Conservation (phyloP, 2,888 invertebrate genomes). For the Therioaphis trifolii region DNA sequence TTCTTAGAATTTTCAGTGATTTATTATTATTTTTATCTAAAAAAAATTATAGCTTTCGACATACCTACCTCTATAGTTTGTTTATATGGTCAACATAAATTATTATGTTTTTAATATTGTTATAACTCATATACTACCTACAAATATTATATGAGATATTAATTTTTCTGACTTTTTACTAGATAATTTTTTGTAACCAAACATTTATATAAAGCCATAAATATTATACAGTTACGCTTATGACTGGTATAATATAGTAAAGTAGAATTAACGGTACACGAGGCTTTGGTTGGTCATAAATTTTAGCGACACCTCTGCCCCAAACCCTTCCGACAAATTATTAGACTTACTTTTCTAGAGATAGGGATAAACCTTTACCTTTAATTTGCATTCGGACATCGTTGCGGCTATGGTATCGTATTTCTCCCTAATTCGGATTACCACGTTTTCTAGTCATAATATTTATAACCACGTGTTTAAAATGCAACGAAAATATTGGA, state of each 20-base stretch:
- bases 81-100: too few relatives aligned
- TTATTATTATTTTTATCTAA: too few relatives aligned
- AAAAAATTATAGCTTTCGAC: too few relatives aligned
- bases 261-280: conserved; percentile 59
- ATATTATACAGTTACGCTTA: conserved; percentile 48
- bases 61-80: too few relatives aligned
- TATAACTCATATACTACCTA: too few relatives aligned
- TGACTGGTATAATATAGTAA: conserved; percentile 53
- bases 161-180: conserved; percentile 30
- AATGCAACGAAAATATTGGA: conserved; percentile 44
- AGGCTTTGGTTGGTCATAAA: conserved; percentile 54
- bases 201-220: conserved; percentile 35
- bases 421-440: conserved; percentile 59
- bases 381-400: conserved; percentile 61
- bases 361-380: conserved; percentile 61
- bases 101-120: too few relatives aligned
- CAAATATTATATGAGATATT: too few relatives aligned
- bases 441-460: conserved; percentile 49
- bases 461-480: conserved; percentile 42
- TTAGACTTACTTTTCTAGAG: conserved; percentile 61
- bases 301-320: conserved; percentile 60
- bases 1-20: too few relatives aligned
- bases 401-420: conserved; percentile 34
- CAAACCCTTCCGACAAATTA: conserved; percentile 59
- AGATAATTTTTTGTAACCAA: conserved; percentile 22